These are phyloP conservation scores for Aquatica leii DNA, from an alignment of 2,888 invertebrate species.

Conservation along the genomic window DNA sequence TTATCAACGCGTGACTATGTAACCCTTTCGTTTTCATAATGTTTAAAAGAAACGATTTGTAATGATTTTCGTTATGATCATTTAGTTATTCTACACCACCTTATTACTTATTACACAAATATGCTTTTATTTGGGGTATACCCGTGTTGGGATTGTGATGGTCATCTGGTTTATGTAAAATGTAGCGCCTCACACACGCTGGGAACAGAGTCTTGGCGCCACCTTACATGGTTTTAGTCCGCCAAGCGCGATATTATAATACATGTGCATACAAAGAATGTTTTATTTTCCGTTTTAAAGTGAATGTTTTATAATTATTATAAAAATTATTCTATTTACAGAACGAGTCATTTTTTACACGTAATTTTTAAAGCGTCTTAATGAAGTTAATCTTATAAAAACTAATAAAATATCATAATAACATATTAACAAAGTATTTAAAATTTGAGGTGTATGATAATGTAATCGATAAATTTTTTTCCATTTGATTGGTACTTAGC, in stretches of 20 bases:
- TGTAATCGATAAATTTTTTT: too few species aligned
- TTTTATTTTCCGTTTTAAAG: slow-evolving; percentile 28
- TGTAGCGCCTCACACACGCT: slow-evolving; percentile 43
- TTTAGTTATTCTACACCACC: slow-evolving; percentile 10
- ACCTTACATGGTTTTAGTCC: slow-evolving; percentile 41
- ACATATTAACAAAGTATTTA: too few species aligned
- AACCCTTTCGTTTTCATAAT: not conserved
- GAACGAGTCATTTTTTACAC: not conserved
- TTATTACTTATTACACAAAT: slow-evolving; percentile 29
- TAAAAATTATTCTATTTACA: not conserved
- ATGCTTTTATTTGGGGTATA: slow-evolving; percentile 26
- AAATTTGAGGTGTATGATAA: too few species aligned
- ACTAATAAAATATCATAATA: too few species aligned
- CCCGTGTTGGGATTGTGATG: slow-evolving; percentile 33
- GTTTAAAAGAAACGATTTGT: not conserved
- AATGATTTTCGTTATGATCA: not conserved
- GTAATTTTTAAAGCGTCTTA: not conserved
- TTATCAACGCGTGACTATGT: too few species aligned
- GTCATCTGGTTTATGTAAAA: slow-evolving; percentile 46
- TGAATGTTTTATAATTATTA: slow-evolving; percentile 19
- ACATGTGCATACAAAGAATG: slow-evolving; percentile 34
- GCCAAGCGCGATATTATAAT: slow-evolving; percentile 26
- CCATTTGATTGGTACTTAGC: too few species aligned
- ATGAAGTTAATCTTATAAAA: too few species aligned
- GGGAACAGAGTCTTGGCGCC: slow-evolving; percentile 43